Evolutionary conservation across 2,113 vertebrate genomes (phyloP).

Genomic region (Pollimyrus isidori): DNA sequence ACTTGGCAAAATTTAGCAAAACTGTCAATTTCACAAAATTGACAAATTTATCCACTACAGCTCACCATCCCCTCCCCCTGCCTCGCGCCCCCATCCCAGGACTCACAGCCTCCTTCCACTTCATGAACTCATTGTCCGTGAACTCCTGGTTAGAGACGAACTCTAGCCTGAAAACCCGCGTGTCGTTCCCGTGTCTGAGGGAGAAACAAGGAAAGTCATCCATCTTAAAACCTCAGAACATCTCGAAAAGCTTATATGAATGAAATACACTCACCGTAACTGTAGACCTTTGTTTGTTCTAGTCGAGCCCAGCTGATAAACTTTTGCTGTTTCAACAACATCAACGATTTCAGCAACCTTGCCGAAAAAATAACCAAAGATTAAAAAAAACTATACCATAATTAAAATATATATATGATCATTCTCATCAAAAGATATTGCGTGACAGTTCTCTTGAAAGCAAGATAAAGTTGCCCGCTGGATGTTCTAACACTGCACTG

Average conservation of each 20-base stretch:
- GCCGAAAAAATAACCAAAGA: conserved; percentile 11
- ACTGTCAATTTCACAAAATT: background rate
- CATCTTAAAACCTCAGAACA: background rate
- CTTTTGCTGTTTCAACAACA: conserved; percentile 92
- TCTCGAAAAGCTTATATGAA: no score
- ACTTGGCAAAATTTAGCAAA: background rate
- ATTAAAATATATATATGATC: background rate
- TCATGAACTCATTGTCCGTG: conserved; percentile 96
- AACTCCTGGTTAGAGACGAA: conserved; percentile 99
- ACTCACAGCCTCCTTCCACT: conserved; percentile 98
- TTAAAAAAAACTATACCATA: background rate
- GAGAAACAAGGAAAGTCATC: background rate
- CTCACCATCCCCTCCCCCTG: background rate
- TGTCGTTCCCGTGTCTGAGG: conserved; percentile 85
- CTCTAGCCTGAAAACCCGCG: conserved; percentile 89
- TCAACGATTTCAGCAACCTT: conserved; percentile 96
- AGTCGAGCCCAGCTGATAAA: conserved; percentile 93
- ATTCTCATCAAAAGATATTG: background rate
- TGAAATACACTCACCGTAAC: conserved; percentile 62
- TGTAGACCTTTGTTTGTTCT: conserved; percentile 96
- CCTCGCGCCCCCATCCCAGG: background rate
- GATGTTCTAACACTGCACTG: background rate
- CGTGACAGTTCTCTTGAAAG: background rate
- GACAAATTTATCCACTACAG: background rate
- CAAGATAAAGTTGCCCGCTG: background rate